A percentile compares a stretch with the other conserved stretches of the same genome.
phyloP scores from a whole-genome alignment of 2,113 vertebrate species.

The Eulacestoma nigropectus region DNA sequence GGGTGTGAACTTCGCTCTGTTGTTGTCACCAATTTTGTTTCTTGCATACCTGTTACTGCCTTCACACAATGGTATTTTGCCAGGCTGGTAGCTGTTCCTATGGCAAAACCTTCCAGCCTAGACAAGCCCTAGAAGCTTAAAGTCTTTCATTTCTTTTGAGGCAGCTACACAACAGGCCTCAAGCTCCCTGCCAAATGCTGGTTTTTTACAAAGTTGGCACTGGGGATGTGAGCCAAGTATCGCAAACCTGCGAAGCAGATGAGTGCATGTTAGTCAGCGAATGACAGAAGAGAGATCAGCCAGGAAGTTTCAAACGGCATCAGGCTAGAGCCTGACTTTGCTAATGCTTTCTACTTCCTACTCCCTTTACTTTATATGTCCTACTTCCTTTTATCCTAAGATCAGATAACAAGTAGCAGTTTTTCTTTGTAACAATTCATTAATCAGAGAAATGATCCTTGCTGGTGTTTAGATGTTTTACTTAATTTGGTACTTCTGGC shows the following conservation, averaged over 20 bases:
- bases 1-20: background rate
- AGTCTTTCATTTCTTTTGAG: background rate
- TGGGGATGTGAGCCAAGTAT: background rate
- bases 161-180: background rate
- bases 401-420: conserved; percentile 77
- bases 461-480: conserved; percentile 86
- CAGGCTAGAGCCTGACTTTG: conserved; percentile 13
- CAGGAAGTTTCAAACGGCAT: conserved; percentile 23
- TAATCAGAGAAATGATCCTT: conserved; percentile 88
- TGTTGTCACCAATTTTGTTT: background rate
- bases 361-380: too few relatives aligned
- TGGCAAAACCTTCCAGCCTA: conserved; percentile 9
- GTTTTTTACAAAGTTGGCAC: background rate
- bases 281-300: background rate
- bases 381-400: conserved; percentile 75
- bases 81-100: background rate
- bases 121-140: background rate
- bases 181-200: background rate
- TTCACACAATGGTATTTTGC: background rate
- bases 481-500: conserved; percentile 89
- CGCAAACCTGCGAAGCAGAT: background rate
- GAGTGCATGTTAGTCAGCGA: background rate
- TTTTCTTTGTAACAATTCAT: conserved; percentile 81
- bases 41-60: background rate
- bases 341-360: conserved; percentile 42